These are phyloP conservation scores for Ornithoptera alexandrae DNA, from an alignment of 2,888 invertebrate genomes.

Conservation along the genomic window DNA sequence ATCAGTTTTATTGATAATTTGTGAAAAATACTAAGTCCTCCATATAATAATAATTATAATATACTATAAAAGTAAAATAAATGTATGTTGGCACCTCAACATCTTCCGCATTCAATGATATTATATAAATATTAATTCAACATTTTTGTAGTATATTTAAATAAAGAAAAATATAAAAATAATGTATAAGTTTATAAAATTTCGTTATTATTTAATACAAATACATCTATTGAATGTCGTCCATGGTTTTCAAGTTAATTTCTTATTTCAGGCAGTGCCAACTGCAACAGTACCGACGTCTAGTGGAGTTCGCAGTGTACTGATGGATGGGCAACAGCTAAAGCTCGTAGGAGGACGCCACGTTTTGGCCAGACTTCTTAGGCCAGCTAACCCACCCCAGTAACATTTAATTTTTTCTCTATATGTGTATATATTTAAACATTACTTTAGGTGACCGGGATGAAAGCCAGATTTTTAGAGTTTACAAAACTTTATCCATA, in stretches of 20 bases:
- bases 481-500: background rate
- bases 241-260: no score
- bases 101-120: no score
- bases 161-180: background rate
- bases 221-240: no score
- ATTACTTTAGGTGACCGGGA: constrained; percentile 1
- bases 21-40: no score
- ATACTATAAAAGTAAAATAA: no score
- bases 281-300: constrained; percentile 48
- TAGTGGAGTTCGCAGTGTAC: constrained; percentile 63
- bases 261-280: constrained; percentile 45
- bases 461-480: constrained; percentile 14
- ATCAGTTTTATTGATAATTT: no score
- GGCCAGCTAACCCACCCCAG: constrained; percentile 63
- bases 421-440: constrained; percentile 13
- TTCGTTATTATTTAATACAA: no score
- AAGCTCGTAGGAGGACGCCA: constrained; percentile 71
- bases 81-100: no score
- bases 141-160: no score
- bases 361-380: constrained; percentile 64
- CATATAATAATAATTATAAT: no score
- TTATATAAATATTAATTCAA: no score
- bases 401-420: constrained; percentile 5
- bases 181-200: background rate
- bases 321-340: constrained; percentile 73